Evolutionary conservation across 2,888 invertebrate genomes (phyloP).

Genomic region (Agrochola lota): DNA sequence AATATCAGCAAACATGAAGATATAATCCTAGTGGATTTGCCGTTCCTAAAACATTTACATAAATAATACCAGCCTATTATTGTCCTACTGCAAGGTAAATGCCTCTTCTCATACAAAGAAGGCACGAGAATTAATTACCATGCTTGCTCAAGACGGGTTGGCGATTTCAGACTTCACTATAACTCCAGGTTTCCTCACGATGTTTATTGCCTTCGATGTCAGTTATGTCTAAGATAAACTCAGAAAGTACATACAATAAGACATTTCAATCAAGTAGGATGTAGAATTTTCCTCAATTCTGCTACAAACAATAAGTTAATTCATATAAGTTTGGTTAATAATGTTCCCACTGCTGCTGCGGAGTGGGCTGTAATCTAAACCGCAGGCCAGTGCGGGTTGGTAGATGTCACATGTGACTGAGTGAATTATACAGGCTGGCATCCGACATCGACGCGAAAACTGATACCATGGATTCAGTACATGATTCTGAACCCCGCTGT

Average conservation of each 20-base stretch:
- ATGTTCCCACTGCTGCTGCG: too few relatives aligned
- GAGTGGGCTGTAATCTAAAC: too few relatives aligned
- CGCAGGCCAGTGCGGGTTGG: too few relatives aligned
- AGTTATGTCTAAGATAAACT: not conserved
- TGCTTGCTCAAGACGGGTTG: not conserved
- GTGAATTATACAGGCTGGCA: too few relatives aligned
- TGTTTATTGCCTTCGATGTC: not conserved
- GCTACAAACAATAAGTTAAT: not conserved
- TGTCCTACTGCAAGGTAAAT: not conserved
- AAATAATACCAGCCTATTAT: not conserved
- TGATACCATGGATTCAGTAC: too few relatives aligned
- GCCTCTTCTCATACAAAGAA: not conserved
- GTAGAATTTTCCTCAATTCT: not conserved
- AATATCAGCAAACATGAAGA: not conserved
- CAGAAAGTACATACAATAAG: not conserved
- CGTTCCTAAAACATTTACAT: not conserved
- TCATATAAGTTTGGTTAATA: not conserved
- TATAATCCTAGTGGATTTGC: not conserved
- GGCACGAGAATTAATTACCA: not conserved
- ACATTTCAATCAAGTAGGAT: not conserved
- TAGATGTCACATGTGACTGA: too few relatives aligned
- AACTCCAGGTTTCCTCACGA: not conserved
- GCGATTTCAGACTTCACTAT: not conserved
- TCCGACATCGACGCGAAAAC: too few relatives aligned
- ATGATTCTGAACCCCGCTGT: too few relatives aligned